Base-by-base conservation (phyloP, 2,797 vertebrate genomes). In the Lerista edwardsae region DNA sequence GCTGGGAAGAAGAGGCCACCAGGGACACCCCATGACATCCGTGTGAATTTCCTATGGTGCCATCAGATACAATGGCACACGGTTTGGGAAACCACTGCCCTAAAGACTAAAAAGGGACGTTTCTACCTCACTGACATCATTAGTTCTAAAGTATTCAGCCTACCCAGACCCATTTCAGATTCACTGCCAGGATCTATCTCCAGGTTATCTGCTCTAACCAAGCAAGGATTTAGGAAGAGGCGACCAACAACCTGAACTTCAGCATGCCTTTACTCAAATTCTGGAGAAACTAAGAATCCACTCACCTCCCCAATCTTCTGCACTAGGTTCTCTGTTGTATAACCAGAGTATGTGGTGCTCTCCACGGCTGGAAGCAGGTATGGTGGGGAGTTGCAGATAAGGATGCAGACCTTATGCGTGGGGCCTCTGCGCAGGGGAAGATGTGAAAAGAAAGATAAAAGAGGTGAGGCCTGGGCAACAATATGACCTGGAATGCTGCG, bases 251-350 rank as follows among this genome's bases (percentile, higher is more conserved):
- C 59, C 7, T 25, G 19, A 61, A 61, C 59, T 2, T 12, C 59
- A 57, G 15, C 23, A 61, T 61, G 23, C 23, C 59, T 6, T 25
- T 7, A 27, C 25, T 51, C 47, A 67, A 25, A 57, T 65, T 36
- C n/a, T 15, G 39, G n/a, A 82, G 21, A 73, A 75, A 62, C 11
- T 4, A 59, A 2, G 7, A n/a, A 2, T 62, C n/a, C 3, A 94
- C 96, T 96, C 92, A 98, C 98, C 81, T 98, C 98, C 83, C 98
- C 95, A 62, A 98, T 98, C 95, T 98, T 97, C 95, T 98, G 98
- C 85, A 97, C 98, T 31, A 98, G 91, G 88, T 91, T 97, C 94
- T 98, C 98, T 0, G 97, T 97, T 0, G 97, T 98, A 93, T 96
- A 98, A 86, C 98, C 98, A 0, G 97, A 98, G 93, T 98, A 98